Conservation (phyloP, 2,113 vertebrate genomes). For the Notechis scutatus region DNA sequence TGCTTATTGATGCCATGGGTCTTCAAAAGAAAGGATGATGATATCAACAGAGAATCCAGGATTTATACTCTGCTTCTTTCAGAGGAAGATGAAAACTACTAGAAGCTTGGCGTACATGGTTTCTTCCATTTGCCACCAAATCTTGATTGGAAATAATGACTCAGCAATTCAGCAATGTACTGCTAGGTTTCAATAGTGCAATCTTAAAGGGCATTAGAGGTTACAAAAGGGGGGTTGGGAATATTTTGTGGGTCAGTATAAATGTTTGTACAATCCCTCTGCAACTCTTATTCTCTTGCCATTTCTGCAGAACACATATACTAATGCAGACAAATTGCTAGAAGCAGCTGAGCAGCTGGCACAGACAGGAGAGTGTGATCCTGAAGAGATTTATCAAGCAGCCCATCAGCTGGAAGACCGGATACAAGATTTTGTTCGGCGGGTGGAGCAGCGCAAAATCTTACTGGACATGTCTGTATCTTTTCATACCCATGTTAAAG, state of each 20-base stretch:
- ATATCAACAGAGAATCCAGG: neutral
- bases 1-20: neutral
- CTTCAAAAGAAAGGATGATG: neutral
- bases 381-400: slow-evolving; percentile 96
- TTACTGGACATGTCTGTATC: slow-evolving; percentile 97
- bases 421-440: slow-evolving; percentile 97
- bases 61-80: neutral
- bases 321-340: slow-evolving; percentile 93
- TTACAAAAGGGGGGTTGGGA: neutral
- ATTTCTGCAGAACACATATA: slow-evolving; percentile 88
- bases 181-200: neutral
- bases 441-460: slow-evolving; percentile 95
- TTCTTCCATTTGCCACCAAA: neutral
- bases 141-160: neutral
- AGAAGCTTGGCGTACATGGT: neutral
- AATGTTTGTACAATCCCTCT: neutral
- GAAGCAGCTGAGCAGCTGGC: slow-evolving; percentile 97
- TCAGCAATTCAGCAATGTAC: neutral
- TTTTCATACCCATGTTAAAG: slow-evolving; percentile 96
- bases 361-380: slow-evolving; percentile 96
- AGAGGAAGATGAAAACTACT: neutral
- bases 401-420: slow-evolving; percentile 95
- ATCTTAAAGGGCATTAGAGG: neutral
- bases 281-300: neutral
- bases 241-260: neutral